Evolutionary conservation across 2,797 vertebrate genomes (phyloP).

Genomic region (Corythornis leucogaster): DNA sequence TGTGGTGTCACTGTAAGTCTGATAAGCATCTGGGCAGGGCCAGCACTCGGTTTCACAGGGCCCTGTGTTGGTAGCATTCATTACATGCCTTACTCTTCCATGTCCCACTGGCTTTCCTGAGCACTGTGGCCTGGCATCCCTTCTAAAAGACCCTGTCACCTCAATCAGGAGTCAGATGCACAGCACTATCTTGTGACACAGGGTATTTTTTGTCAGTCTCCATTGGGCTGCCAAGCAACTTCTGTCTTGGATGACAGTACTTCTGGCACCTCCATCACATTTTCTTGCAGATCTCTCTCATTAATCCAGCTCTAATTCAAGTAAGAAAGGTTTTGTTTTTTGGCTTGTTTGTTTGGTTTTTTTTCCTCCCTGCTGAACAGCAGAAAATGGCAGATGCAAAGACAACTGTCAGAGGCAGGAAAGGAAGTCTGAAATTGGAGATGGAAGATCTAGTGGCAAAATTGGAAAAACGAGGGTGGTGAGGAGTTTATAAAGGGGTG

Average conservation of each 20-base stretch:
- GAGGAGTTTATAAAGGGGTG: background rate
- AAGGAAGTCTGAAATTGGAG: background rate
- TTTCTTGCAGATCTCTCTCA: background rate
- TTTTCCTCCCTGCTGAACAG: background rate
- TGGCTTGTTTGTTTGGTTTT: background rate
- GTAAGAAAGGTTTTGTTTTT: background rate
- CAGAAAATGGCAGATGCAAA: background rate
- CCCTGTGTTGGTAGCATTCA: background rate
- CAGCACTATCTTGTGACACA: background rate
- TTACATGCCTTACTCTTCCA: background rate
- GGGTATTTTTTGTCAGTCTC: background rate
- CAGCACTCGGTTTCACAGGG: background rate
- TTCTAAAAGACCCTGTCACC: background rate
- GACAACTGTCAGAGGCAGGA: background rate
- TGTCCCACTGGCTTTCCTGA: background rate
- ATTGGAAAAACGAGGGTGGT: background rate
- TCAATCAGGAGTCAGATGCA: background rate
- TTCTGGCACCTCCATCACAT: background rate
- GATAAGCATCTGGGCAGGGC: conserved; percentile 31
- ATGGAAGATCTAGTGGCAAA: background rate
- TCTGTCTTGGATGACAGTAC: background rate
- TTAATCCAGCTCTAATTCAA: background rate
- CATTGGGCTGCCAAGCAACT: background rate
- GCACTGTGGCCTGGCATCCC: background rate
- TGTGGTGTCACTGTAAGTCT: background rate